phyloP scores from a whole-genome alignment of 2,888 invertebrate genomes.

The Chalcis sispes region DNA sequence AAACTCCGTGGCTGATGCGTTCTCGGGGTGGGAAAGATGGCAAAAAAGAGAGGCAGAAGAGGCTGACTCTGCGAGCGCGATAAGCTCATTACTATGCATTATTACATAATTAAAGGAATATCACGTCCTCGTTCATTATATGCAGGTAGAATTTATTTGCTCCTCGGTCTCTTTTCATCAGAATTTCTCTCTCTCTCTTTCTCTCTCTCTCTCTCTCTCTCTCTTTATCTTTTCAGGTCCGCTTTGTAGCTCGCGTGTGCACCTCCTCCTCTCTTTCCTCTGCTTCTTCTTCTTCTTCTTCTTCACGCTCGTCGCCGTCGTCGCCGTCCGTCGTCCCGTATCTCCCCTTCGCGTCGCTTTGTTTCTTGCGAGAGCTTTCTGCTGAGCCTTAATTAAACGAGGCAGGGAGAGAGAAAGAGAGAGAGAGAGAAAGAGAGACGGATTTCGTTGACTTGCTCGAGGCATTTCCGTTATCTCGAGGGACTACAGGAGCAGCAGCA shows the following conservation, averaged over 20 bases:
- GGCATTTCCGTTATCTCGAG: slow-evolving; percentile 61
- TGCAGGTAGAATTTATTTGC: slow-evolving; percentile 51
- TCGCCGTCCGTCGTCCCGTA: slow-evolving; percentile 52
- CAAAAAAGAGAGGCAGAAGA: neutral
- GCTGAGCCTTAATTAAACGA: slow-evolving; percentile 55
- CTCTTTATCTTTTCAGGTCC: neutral
- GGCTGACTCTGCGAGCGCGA: slow-evolving; percentile 46
- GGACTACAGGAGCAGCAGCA: slow-evolving; percentile 42
- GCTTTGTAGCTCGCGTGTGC: slow-evolving; percentile 24
- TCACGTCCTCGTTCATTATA: slow-evolving; percentile 56
- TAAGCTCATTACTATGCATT: slow-evolving; percentile 57
- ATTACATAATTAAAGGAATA: slow-evolving; percentile 57
- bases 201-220: slow-evolving; percentile 7
- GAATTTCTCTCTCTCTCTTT: slow-evolving; percentile 19
- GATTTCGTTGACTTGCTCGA: slow-evolving; percentile 58
- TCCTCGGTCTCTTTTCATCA: slow-evolving; percentile 43
- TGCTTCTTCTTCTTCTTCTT: slow-evolving; percentile 17
- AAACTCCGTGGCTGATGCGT: slow-evolving; percentile 6
- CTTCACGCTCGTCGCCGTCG: slow-evolving; percentile 11
- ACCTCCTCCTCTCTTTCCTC: slow-evolving; percentile 16
- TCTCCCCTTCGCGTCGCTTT: slow-evolving; percentile 58
- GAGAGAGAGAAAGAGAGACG: slow-evolving; percentile 45
- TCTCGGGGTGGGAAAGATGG: neutral
- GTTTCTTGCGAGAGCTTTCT: slow-evolving; percentile 52
- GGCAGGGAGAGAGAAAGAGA: slow-evolving; percentile 26